Percentiles rank a stretch among this genome's conserved stretches.
These are phyloP conservation scores for Trinectes maculatus DNA, from an alignment of 2,113 vertebrate genomes.

Conservation along the genomic window DNA sequence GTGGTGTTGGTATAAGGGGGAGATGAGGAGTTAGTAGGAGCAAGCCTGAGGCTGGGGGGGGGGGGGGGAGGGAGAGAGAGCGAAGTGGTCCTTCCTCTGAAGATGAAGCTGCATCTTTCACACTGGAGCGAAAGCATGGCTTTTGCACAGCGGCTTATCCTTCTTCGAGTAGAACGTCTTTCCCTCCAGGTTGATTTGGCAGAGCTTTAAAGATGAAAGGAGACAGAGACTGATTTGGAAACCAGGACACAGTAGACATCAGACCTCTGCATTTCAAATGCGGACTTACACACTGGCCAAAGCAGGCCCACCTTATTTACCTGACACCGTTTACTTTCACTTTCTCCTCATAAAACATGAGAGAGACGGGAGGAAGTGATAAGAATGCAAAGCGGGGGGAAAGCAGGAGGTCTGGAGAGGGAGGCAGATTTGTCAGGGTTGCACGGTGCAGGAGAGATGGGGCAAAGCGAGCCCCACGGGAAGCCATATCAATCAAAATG, in stretches of 20 bases:
- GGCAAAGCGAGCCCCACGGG: constrained; percentile 32
- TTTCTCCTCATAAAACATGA: constrained; percentile 26
- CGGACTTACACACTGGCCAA: constrained; percentile 42
- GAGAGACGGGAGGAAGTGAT: constrained; percentile 21
- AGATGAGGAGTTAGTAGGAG: constrained; percentile 34
- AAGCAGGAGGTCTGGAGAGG: constrained; percentile 28
- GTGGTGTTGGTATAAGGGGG: constrained; percentile 43
- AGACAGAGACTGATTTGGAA: constrained; percentile 52
- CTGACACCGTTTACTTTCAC: constrained; percentile 29
- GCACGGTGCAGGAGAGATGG: constrained; percentile 49
- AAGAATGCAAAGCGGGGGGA: constrained; percentile 9
- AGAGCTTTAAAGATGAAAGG: constrained; percentile 86
- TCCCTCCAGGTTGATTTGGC: constrained; percentile 98
- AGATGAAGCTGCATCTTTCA: constrained; percentile 77
- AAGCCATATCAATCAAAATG: constrained; percentile 74
- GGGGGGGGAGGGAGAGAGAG: constrained; percentile 31
- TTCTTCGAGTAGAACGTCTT: constrained; percentile 99
- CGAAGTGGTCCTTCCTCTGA: constrained; percentile 55
- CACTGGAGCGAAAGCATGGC: constrained; percentile 95
- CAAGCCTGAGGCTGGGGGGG: constrained; percentile 25
- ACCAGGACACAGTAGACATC: constrained; percentile 42
- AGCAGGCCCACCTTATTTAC: constrained; percentile 32
- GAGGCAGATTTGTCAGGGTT: constrained; percentile 55
- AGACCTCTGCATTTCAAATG: constrained; percentile 43
- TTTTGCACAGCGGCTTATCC: constrained; percentile 99